Evolutionary conservation across 1,140 invertebrate species (phyloP), one percentile per base, ranked within the genome.

Genomic region (Onthophagus taurus): DNA sequence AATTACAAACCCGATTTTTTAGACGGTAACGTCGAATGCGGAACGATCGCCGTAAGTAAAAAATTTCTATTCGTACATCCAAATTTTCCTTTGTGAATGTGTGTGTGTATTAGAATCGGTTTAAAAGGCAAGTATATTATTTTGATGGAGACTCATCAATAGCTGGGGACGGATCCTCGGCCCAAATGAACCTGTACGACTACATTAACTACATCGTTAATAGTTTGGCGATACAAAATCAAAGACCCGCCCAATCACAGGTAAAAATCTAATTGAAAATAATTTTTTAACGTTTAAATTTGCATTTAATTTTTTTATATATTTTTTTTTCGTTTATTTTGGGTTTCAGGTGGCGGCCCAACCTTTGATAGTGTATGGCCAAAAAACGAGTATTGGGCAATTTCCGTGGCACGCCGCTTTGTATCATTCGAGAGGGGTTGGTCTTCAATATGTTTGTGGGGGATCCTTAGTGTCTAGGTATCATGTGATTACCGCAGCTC

Each of bases 371-470:
- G 61, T 60, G 1, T 54, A 60, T 38, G 63, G 63, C 8, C 54
- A 63, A 39, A 45, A 35, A 14, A 63, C 61, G 6, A 44, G 47
- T 23, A 59, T 60, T 57, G 60, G 61, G 3, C 54, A 60, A 35
- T 64, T 52, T 53, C 62, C 62, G 4, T 64, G 62, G 62, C 62
- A 64, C 34, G 54, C 51, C 2, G 62, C 62, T 1, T 24, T 64
- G 3, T 64, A 61, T 37, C 44, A 50, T 21, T 47, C 36, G 2
- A 49, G 54, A 43, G 54, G 48, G 7, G 33, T 52, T 1, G 50
- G 59, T 31, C 19, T 58, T 16, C 42, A 49, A 6, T 64, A 64
- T 42, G 58, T 45, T 2, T 64, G 60, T 34, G 62, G 60, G 5
- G 59, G 54, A 23, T 60, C 52, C 13, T 44, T 64, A 1, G 50